phyloP scores from a whole-genome alignment of 2,797 vertebrate genomes.

The Buphagus erythrorhynchus region DNA sequence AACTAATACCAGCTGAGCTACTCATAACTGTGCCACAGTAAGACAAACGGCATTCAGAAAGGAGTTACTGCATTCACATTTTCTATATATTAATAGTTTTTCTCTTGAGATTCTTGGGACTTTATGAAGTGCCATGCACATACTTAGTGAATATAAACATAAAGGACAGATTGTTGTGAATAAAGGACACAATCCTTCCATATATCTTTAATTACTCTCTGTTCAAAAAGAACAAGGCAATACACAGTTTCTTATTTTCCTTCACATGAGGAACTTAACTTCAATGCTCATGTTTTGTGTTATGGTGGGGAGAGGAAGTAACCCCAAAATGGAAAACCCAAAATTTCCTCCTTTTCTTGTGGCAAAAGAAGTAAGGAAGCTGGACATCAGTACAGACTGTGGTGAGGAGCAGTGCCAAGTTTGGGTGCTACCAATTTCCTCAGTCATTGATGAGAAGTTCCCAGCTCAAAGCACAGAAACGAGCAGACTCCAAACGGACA shows the following conservation, averaged over 20 bases:
- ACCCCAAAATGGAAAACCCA: not conserved
- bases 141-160: not conserved
- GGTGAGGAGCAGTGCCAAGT: not conserved
- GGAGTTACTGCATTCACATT: not conserved
- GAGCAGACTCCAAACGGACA: not conserved
- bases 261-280: not conserved
- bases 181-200: not conserved
- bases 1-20: not conserved
- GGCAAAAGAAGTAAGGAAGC: not conserved
- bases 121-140: not conserved
- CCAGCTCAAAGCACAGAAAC: not conserved
- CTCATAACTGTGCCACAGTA: not conserved
- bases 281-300: not conserved
- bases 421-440: not conserved
- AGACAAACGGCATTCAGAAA: not conserved
- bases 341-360: not conserved
- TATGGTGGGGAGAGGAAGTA: not conserved
- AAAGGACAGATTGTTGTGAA: not conserved
- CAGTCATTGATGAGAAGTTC: not conserved
- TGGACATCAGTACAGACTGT: not conserved
- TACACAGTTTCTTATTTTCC: not conserved
- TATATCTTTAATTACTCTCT: not conserved
- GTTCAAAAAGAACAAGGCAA: not conserved
- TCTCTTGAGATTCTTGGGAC: not conserved
- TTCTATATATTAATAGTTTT: not conserved